These are phyloP conservation scores for Heliconius himera DNA, from an alignment of 1,140 invertebrate species.

Conservation along the genomic window DNA sequence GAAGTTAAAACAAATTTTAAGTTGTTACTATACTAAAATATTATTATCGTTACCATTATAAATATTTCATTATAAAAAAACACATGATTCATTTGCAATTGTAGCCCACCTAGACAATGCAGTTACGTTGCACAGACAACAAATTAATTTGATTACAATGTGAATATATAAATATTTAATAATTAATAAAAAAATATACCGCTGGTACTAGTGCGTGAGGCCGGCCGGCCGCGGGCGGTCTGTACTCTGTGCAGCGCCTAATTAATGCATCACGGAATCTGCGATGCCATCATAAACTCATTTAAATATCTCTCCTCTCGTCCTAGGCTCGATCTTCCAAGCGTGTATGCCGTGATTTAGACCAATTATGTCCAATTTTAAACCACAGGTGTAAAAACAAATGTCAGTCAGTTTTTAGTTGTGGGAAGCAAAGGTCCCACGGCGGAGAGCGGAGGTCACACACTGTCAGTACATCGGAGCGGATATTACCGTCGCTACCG, in stretches of 20 bases:
- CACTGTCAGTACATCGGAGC: not conserved
- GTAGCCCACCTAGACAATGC: not conserved
- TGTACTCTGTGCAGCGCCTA: not conserved
- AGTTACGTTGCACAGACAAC: not conserved
- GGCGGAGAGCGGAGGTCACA: conserved; percentile 10
- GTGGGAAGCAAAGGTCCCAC: conserved; percentile 17
- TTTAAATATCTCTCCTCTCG: not conserved
- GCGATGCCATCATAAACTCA: not conserved
- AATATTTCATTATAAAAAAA: too few species aligned
- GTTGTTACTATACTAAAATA: not conserved
- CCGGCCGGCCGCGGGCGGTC: not conserved
- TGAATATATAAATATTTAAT: not conserved
- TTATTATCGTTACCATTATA: not conserved
- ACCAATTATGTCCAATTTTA: not conserved
- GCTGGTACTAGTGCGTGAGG: not conserved
- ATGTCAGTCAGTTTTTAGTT: conserved; percentile 13
- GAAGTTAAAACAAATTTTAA: too few species aligned
- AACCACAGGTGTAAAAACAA: not conserved
- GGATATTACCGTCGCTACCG: conserved; percentile 20
- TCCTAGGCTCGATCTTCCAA: not conserved
- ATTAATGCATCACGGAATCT: conserved; percentile 1
- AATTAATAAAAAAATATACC: not conserved
- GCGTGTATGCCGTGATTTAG: not conserved
- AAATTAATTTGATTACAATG: not conserved
- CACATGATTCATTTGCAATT: not conserved